phyloP scores from a whole-genome alignment of 2,113 vertebrate genomes.

The Geococcyx californianus region DNA sequence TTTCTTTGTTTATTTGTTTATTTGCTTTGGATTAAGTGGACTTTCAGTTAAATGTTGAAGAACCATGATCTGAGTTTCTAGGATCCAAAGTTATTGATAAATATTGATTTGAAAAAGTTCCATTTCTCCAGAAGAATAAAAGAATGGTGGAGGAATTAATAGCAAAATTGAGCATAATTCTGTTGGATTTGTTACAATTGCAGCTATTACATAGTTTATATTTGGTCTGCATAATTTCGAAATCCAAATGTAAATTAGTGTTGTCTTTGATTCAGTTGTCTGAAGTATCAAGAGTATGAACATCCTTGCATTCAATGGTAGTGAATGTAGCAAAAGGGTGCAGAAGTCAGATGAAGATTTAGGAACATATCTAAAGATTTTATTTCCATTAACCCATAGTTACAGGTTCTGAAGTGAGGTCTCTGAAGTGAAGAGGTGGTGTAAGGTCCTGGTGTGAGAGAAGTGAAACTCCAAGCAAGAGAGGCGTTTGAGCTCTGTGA shows the following conservation, averaged over 20 bases:
- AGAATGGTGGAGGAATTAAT: neutral
- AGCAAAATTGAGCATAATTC: neutral
- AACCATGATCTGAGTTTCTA: neutral
- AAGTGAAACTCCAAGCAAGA: neutral
- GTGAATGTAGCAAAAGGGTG: neutral
- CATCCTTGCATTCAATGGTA: neutral
- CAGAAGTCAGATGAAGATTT: neutral
- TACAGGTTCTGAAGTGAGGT: neutral
- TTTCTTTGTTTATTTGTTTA: neutral
- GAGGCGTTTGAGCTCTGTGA: neutral
- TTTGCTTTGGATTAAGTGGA: neutral
- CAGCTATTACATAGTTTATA: neutral
- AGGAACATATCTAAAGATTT: neutral
- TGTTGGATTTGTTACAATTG: neutral
- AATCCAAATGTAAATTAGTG: neutral
- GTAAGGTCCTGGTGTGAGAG: neutral
- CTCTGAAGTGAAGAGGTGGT: neutral
- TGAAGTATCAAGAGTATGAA: neutral
- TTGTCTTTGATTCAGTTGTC: neutral
- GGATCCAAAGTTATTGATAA: no score
- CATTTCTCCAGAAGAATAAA: neutral
- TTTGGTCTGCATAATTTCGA: neutral
- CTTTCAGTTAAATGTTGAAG: neutral
- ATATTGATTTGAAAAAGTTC: neutral
- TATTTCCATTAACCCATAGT: neutral